These are phyloP conservation scores for Agapetus fuscipes DNA, from an alignment of 2,888 invertebrate species.

Conservation along the genomic window DNA sequence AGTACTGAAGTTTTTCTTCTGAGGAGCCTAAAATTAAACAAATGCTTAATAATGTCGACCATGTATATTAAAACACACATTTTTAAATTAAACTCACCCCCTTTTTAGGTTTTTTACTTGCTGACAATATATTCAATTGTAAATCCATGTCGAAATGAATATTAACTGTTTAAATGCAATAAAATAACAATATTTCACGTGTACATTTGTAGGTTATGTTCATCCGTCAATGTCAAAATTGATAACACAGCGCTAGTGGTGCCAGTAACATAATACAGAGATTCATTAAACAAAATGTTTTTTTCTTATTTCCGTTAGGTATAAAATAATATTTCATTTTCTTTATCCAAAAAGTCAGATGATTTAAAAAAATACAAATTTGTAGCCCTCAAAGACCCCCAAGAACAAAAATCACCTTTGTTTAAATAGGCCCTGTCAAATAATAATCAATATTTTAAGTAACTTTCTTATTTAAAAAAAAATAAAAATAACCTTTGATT, in stretches of 20 bases:
- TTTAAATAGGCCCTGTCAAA: too few relatives aligned
- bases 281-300: too few relatives aligned
- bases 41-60: slow-evolving; percentile 1
- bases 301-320: too few relatives aligned
- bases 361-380: too few relatives aligned
- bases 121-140: slow-evolving; percentile 38
- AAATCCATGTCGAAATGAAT: slow-evolving; percentile 34
- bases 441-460: too few relatives aligned
- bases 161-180: slow-evolving; percentile 2
- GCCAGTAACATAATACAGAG: neutral
- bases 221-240: slow-evolving; percentile 8
- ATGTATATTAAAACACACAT: neutral
- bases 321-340: too few relatives aligned
- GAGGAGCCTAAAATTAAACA: neutral
- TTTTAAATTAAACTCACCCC: slow-evolving; percentile 7
- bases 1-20: neutral
- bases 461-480: too few relatives aligned
- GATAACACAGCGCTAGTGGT: neutral
- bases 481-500: too few relatives aligned
- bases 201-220: slow-evolving; percentile 14
- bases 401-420: too few relatives aligned
- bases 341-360: too few relatives aligned
- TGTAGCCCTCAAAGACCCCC: too few relatives aligned
- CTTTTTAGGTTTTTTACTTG: slow-evolving; percentile 27
- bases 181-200: slow-evolving; percentile 12